These are phyloP conservation scores for Agrochola lota DNA, from an alignment of 2,888 invertebrate genomes.

Conservation along the genomic window DNA sequence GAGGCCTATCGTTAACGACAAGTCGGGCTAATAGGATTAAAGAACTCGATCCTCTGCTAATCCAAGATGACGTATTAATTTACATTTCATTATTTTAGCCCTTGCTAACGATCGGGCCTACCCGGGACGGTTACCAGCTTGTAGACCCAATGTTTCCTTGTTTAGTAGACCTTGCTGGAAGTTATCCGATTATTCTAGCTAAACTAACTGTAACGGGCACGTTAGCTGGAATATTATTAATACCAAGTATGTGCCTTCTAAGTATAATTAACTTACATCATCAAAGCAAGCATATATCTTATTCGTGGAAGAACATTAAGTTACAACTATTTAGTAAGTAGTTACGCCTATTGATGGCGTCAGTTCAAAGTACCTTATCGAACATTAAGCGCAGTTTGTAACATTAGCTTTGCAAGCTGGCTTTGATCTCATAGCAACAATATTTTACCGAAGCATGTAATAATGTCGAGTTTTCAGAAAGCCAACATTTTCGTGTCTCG, in stretches of 20 bases:
- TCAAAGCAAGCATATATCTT: slow-evolving; percentile 48
- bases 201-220: slow-evolving; percentile 30
- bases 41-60: slow-evolving; percentile 74
- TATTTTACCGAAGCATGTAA: slow-evolving; percentile 15
- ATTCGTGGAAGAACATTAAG: slow-evolving; percentile 47
- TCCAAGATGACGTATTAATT: slow-evolving; percentile 83
- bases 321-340: slow-evolving; percentile 46
- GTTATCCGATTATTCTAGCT: slow-evolving; percentile 43
- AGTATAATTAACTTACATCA: slow-evolving; percentile 37
- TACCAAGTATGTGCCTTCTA: slow-evolving; percentile 17
- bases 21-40: slow-evolving; percentile 77
- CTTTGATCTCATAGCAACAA: slow-evolving; percentile 11
- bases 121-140: slow-evolving; percentile 53
- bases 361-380: slow-evolving; percentile 47
- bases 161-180: slow-evolving; percentile 31
- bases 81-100: slow-evolving; percentile 79
- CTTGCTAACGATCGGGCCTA: slow-evolving; percentile 55
- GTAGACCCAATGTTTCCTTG: slow-evolving; percentile 52
- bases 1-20: slow-evolving; percentile 74
- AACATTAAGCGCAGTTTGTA: slow-evolving; percentile 35
- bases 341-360: slow-evolving; percentile 34
- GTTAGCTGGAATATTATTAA: slow-evolving; percentile 18
- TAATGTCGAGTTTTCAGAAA: slow-evolving; percentile 31
- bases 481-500: slow-evolving; percentile 28
- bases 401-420: background rate